Percentiles rank a stretch among this genome's conserved stretches.
These are phyloP conservation scores for Cordylochernes scorpioides DNA, from an alignment of 2,888 invertebrate species.

Conservation along the genomic window DNA sequence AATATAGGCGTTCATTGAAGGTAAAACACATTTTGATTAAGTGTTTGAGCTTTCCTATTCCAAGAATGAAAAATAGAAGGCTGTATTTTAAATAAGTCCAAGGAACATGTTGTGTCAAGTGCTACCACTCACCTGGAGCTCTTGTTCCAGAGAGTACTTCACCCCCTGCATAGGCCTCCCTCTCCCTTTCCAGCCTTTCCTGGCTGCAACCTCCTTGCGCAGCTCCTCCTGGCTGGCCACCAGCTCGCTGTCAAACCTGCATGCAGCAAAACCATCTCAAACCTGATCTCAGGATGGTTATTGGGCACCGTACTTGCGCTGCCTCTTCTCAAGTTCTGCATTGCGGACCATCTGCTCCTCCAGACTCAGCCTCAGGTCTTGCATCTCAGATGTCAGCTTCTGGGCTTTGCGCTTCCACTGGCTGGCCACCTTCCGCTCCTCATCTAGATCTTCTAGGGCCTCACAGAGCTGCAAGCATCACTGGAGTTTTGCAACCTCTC, in stretches of 20 bases:
- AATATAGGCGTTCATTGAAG: no score
- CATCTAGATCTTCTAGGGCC: slow-evolving; percentile 75
- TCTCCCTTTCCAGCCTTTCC: slow-evolving; percentile 52
- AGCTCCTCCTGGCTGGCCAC: slow-evolving; percentile 49
- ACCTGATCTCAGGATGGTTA: not conserved
- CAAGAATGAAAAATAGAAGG: no score
- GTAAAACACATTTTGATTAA: no score
- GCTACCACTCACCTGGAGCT: slow-evolving; percentile 41
- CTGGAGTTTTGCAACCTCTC: no score
- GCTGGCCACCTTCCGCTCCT: slow-evolving; percentile 63
- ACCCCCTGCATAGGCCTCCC: slow-evolving; percentile 58
- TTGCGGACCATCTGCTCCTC: slow-evolving; percentile 80
- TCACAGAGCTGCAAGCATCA: slow-evolving; percentile 37
- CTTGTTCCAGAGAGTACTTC: slow-evolving; percentile 60
- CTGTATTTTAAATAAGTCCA: no score
- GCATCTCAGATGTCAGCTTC: slow-evolving; percentile 75
- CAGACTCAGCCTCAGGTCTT: slow-evolving; percentile 58
- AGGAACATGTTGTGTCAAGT: not conserved
- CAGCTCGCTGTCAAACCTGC: slow-evolving; percentile 55
- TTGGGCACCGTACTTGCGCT: slow-evolving; percentile 53
- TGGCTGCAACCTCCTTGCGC: slow-evolving; percentile 43
- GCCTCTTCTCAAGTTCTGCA: slow-evolving; percentile 76
- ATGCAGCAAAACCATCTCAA: slow-evolving; percentile 8
- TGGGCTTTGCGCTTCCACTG: slow-evolving; percentile 69
- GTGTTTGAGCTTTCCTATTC: no score